Evolutionary conservation across 2,888 invertebrate genomes (phyloP), one percentile per base, ranked within the genome.

Genomic region (Abrostola triplasia): DNA sequence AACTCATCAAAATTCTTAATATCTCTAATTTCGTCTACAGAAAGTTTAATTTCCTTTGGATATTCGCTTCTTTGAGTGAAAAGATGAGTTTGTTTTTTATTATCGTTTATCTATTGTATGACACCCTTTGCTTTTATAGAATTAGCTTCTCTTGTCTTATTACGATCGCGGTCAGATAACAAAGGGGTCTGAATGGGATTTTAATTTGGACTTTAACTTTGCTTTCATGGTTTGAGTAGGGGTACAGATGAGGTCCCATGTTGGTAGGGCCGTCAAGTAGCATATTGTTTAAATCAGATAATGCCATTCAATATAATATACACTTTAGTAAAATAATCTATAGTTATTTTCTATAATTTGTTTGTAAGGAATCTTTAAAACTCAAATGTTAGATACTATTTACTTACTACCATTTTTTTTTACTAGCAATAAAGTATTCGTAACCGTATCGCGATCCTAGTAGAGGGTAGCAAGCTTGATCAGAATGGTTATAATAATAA

Each of bases 81-180:
- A 53, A 40, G 59, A 56, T 59, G 64, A 67, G 64, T 71, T 80
- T 77, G 81, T 77, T 75, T 75, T 70, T 67, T 67, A 76, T 81
- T 85, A 86, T 85, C 85, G 85, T 88, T 82, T 88, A 84, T 85
- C 83, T 82, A 83, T 90, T 90, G 87, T 89, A 77, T 79, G 80
- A 73, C 86, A 92, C 93, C 92, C 92, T 92, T 92, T 92, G 89
- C 91, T 92, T 90, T 92, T 80, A 76, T 80, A 79, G 78, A 85
- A 89, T 89, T 88, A 89, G 74, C 81, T 79, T 77, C 89, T 88
- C 91, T 92, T 92, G 92, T 92, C 90, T 92, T 92, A 79, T 86
- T 83, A 83, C 87, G 87, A 88, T 90, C 84, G 84, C 87, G 91
- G 90, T 90, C 86, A 92, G 92, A 92, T 92, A 92, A 90, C 84